These are phyloP conservation scores for Pteropus alecto DNA, from an alignment of 2,113 vertebrate species.

Conservation along the genomic window DNA sequence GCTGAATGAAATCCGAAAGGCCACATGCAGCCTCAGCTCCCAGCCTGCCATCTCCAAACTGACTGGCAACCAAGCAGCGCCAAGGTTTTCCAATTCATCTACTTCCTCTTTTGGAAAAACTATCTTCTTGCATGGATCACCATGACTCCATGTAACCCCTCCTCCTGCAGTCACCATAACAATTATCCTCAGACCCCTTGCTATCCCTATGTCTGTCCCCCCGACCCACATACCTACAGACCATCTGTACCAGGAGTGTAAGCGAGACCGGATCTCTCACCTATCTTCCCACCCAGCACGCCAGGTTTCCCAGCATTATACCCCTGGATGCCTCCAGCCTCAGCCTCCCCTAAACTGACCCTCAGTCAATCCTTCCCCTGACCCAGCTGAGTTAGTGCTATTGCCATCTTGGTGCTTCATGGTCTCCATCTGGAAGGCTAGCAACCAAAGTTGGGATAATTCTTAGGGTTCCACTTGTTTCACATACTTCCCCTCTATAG, in stretches of 20 bases:
- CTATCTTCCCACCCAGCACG: not conserved
- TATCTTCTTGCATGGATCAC: not conserved
- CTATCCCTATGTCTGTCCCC: not conserved
- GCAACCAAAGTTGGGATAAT: not conserved
- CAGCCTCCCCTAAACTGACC: not conserved
- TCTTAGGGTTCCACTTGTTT: constrained; percentile 14
- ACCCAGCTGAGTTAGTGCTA: not conserved
- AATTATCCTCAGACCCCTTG: not conserved
- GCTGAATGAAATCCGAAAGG: not conserved
- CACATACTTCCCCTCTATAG: not conserved
- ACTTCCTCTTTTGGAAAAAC: not conserved
- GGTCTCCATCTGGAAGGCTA: not conserved
- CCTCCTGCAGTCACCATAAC: not conserved
- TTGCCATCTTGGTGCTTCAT: not conserved
- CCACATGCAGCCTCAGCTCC: not conserved
- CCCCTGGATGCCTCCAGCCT: not conserved
- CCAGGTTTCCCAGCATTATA: not conserved
- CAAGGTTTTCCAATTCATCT: not conserved
- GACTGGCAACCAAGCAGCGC: not conserved
- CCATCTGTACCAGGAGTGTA: not conserved
- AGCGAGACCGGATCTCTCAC: not conserved
- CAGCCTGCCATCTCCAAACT: not conserved
- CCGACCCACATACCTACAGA: not conserved
- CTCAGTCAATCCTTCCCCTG: not conserved
- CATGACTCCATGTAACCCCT: not conserved